Evolutionary conservation across 1,140 invertebrate species (phyloP).

Genomic region (Pentalonia nigronervosa): DNA sequence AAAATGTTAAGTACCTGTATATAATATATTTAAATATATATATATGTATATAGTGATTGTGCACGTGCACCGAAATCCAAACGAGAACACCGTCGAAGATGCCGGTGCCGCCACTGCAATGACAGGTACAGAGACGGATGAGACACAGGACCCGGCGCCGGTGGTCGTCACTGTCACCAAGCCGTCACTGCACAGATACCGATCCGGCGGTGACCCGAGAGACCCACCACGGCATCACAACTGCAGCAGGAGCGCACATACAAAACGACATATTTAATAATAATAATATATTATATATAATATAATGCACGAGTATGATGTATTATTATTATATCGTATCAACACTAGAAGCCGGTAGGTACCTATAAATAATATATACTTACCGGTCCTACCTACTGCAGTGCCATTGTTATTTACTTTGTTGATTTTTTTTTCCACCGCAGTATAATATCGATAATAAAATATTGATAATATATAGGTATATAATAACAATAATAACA

Average conservation of each 20-base stretch:
- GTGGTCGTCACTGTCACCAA: slow-evolving; percentile 57
- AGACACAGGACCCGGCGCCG: slow-evolving; percentile 43
- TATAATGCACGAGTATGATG: neutral
- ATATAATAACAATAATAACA: neutral
- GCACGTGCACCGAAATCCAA: neutral
- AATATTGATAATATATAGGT: neutral
- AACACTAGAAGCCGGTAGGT: neutral
- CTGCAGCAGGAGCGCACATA: neutral
- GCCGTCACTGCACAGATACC: slow-evolving; percentile 34
- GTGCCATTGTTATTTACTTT: neutral
- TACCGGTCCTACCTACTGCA: too few species aligned
- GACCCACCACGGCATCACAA: slow-evolving; percentile 20
- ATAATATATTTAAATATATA: neutral
- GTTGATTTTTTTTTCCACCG: neutral
- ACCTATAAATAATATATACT: neutral
- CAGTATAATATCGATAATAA: neutral
- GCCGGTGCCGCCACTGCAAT: neutral
- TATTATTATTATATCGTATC: neutral
- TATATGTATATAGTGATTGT: neutral
- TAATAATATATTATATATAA: too few species aligned
- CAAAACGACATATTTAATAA: neutral
- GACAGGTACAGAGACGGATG: slow-evolving; percentile 55
- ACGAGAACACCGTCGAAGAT: neutral
- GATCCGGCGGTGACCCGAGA: slow-evolving; percentile 18
- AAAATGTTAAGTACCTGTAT: neutral